phyloP scores from a whole-genome alignment of 2,797 vertebrate genomes.

The Microctenopoma stevenorrisi region DNA sequence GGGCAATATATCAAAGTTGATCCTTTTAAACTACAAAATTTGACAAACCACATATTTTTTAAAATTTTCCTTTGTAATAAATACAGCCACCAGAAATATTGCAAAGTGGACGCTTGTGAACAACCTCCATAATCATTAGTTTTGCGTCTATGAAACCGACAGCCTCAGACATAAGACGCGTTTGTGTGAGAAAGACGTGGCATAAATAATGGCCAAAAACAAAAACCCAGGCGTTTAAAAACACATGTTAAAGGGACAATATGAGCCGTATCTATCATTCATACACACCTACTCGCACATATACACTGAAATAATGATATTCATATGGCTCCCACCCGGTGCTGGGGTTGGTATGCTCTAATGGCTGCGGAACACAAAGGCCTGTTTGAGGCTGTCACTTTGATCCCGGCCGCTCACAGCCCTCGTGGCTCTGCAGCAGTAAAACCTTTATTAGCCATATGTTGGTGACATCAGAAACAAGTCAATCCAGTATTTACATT shows the following conservation, averaged over 20 bases:
- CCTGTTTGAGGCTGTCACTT: slow-evolving; percentile 68
- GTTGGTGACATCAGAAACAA: slow-evolving; percentile 56
- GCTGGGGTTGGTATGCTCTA: slow-evolving; percentile 42
- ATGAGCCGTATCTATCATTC: neutral
- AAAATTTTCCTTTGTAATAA: neutral
- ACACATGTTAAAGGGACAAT: neutral
- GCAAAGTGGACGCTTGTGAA: neutral
- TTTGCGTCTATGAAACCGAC: neutral
- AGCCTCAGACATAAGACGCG: neutral
- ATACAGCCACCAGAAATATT: neutral
- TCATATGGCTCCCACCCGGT: slow-evolving; percentile 44
- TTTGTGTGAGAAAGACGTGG: neutral
- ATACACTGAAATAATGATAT: too few relatives aligned
- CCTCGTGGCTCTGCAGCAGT: slow-evolving; percentile 50
- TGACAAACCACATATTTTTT: neutral
- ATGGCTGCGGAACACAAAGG: slow-evolving; percentile 67
- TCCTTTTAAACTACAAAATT: neutral
- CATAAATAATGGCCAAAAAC: neutral
- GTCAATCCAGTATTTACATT: slow-evolving; percentile 57
- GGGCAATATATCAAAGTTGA: too few relatives aligned
- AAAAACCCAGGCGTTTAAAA: neutral
- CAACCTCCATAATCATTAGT: neutral
- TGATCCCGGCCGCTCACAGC: slow-evolving; percentile 58
- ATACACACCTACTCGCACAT: neutral
- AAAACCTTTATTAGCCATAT: slow-evolving; percentile 69